Conservation (phyloP, 2,888 invertebrate genomes). For the Eurois occulta region DNA sequence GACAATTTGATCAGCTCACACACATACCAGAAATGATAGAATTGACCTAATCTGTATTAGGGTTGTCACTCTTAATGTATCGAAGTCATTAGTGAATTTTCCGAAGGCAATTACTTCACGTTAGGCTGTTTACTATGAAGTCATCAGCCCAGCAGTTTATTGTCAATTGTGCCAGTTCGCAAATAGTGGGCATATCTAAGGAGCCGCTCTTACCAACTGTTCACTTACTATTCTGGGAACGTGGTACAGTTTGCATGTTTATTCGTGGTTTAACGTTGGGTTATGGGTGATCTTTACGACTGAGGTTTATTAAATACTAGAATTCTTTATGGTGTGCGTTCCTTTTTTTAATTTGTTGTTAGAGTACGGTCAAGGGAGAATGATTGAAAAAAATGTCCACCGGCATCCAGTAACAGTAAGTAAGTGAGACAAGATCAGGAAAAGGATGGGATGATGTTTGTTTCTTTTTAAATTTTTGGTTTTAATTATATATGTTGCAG, state of each 20-base stretch:
- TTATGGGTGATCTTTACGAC: constrained; percentile 7
- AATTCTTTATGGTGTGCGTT: neutral
- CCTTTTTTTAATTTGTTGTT: neutral
- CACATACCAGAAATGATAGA: constrained; percentile 1
- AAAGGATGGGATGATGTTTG: too few species aligned
- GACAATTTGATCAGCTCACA: constrained; percentile 1
- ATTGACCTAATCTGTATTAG: constrained; percentile 10
- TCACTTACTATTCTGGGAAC: constrained; percentile 45
- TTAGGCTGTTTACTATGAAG: constrained; percentile 68
- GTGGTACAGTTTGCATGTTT: constrained; percentile 29
- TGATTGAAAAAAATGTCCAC: neutral
- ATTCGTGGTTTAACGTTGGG: constrained; percentile 18
- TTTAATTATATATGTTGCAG: too few species aligned
- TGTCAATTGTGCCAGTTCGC: constrained; percentile 82
- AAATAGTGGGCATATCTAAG: constrained; percentile 70
- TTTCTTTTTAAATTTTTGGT: too few species aligned
- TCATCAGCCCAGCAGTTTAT: constrained; percentile 74
- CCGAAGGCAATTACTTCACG: constrained; percentile 32
- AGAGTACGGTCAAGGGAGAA: neutral
- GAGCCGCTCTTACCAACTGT: constrained; percentile 48
- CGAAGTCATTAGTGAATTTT: constrained; percentile 45
- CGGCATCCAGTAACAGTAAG: too few species aligned
- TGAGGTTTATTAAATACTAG: neutral
- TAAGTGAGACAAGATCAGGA: too few species aligned
- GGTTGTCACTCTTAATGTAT: constrained; percentile 52